Conservation (phyloP, 2,888 invertebrate species). For the Eutolmus rufibarbis region DNA sequence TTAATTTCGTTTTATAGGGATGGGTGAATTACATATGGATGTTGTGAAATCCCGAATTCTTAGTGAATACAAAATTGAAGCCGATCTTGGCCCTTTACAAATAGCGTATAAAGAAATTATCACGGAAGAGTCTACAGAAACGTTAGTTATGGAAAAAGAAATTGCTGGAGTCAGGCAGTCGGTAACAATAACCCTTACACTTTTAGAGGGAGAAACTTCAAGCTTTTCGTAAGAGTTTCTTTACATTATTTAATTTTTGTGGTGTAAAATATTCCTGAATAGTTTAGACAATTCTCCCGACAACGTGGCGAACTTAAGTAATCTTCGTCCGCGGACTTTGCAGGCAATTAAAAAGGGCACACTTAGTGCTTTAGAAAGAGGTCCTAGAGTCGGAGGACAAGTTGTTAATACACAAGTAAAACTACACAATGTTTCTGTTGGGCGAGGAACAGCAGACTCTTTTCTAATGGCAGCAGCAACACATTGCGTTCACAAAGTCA, state of each 20-base stretch:
- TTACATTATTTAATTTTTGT: background rate
- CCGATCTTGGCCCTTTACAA: conserved; percentile 87
- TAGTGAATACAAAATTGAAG: conserved; percentile 90
- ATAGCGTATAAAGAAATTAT: conserved; percentile 90
- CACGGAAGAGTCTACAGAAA: conserved; percentile 52
- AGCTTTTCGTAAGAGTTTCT: conserved; percentile 62
- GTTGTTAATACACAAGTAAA: conserved; percentile 78
- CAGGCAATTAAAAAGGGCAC: conserved; percentile 78
- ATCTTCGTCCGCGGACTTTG: conserved; percentile 71
- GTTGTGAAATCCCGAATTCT: conserved; percentile 88
- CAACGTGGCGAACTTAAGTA: conserved; percentile 71
- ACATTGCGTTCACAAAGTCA: conserved; percentile 83
- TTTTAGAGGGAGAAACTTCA: conserved; percentile 62
- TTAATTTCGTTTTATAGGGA: conserved; percentile 68
- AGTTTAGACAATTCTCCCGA: conserved; percentile 74
- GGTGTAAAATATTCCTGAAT: background rate
- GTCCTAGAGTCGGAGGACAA: conserved; percentile 86
- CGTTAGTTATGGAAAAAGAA: conserved; percentile 58
- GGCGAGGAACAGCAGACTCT: conserved; percentile 80
- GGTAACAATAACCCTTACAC: conserved; percentile 58
- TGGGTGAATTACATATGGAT: conserved; percentile 98
- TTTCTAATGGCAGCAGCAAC: conserved; percentile 82
- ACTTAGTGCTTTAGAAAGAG: conserved; percentile 73
- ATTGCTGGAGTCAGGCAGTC: conserved; percentile 61
- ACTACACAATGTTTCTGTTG: conserved; percentile 77